Evolutionary conservation across 2,888 invertebrate genomes (phyloP).

Genomic region (Aphodius sticticus): DNA sequence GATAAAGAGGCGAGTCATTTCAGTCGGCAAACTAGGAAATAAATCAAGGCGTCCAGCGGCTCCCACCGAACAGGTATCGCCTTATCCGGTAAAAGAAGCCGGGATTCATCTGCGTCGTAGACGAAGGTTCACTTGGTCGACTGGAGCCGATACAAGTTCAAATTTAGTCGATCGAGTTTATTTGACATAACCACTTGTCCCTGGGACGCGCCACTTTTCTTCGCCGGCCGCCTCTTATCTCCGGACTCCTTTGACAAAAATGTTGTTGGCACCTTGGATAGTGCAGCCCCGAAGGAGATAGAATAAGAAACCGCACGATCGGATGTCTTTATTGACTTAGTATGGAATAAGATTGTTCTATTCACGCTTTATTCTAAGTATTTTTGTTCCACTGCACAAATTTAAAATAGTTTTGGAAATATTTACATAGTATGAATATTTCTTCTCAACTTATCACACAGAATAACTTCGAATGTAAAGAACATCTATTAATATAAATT

Average conservation of each 20-base stretch:
- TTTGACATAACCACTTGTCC: conserved; percentile 51
- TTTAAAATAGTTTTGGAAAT: no score
- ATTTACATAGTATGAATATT: no score
- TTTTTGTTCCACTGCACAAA: no score
- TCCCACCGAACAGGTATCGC: conserved; percentile 42
- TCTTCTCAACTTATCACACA: no score
- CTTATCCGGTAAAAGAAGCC: conserved; percentile 18
- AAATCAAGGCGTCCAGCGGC: conserved; percentile 47
- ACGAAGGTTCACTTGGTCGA: conserved; percentile 34
- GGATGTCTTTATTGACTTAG: not conserved
- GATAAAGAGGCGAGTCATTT: conserved; percentile 49
- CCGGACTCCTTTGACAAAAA: conserved; percentile 20
- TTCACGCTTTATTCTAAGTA: not conserved
- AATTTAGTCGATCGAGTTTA: conserved; percentile 49
- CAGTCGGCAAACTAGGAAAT: conserved; percentile 49
- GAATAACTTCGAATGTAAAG: no score
- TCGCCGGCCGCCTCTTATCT: not conserved
- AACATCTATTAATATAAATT: no score
- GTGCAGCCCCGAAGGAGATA: not conserved
- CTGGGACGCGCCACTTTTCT: conserved; percentile 41
- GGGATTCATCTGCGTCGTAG: conserved; percentile 14
- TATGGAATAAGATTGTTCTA: not conserved
- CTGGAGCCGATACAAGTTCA: conserved; percentile 43
- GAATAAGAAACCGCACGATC: not conserved
- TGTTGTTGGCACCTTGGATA: conserved; percentile 22